Conservation (phyloP, 2,113 vertebrate species). For the Rynchops niger region DNA sequence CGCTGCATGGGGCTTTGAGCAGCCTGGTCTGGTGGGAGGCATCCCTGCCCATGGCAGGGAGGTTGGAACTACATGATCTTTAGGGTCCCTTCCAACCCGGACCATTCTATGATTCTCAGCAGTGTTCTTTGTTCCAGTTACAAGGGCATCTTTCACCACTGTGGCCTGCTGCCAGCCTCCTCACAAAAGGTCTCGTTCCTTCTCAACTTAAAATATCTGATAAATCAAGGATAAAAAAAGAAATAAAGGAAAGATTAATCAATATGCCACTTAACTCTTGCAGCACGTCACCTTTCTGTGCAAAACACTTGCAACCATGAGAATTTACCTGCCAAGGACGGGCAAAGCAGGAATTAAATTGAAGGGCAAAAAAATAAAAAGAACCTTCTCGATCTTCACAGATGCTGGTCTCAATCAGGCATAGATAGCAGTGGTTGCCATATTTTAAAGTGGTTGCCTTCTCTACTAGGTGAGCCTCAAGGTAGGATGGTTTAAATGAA, state of each 20-base stretch:
- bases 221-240: not conserved
- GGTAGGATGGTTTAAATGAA: not conserved
- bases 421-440: not conserved
- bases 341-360: not conserved
- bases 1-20: not conserved
- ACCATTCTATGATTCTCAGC: not conserved
- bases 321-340: not conserved
- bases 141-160: not conserved
- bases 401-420: not conserved
- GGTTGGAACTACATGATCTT: not conserved
- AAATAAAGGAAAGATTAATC: not conserved
- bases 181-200: not conserved
- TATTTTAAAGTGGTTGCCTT: not conserved
- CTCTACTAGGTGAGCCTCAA: not conserved
- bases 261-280: not conserved
- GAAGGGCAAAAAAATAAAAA: not conserved
- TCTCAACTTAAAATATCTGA: not conserved
- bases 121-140: not conserved
- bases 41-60: not conserved
- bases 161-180: not conserved
- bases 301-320: not conserved
- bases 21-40: not conserved
- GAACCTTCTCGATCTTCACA: not conserved
- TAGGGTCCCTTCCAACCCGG: not conserved
- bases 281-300: fast-evolving